Conservation (phyloP, 2,113 vertebrate species). For the Salvelinus sp. region DNA sequence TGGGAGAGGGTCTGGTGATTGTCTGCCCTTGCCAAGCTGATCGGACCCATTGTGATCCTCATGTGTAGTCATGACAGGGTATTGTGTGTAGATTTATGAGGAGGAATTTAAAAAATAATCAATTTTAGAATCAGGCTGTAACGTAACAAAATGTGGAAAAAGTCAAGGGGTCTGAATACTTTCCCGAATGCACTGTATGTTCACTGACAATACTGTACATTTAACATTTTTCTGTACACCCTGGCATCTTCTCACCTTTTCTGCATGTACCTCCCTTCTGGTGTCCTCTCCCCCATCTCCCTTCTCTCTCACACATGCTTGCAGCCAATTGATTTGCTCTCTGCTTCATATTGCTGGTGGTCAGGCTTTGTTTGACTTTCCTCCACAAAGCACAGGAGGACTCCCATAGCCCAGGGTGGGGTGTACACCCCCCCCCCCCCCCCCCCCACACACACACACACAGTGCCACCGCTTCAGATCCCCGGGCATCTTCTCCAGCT, state of each 20-base stretch:
- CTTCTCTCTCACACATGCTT: constrained; percentile 30
- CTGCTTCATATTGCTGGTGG: constrained; percentile 72
- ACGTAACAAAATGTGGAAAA: no score
- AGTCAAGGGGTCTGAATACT: no score
- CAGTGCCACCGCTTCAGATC: constrained; percentile 57
- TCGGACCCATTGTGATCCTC: no score
- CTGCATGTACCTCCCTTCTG: constrained; percentile 1
- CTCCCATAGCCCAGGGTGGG: constrained; percentile 58
- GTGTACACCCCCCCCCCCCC: neutral
- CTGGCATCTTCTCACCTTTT: neutral
- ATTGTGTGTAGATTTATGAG: no score
- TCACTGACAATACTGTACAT: no score
- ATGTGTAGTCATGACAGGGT: no score
- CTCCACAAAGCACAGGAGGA: constrained; percentile 69
- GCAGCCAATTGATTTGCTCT: constrained; percentile 72
- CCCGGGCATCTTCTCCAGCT: constrained; percentile 71
- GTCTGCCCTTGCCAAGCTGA: no score
- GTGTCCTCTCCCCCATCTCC: constrained; percentile 1
- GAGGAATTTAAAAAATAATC: no score
- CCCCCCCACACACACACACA: constrained; percentile 45
- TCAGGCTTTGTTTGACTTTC: constrained; percentile 76
- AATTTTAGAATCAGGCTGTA: no score
- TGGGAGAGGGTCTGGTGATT: no score
- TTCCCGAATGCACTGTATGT: no score
- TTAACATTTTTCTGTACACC: no score